Conservation (phyloP, 2,888 invertebrate genomes). For the Chymomyza caudatula region DNA sequence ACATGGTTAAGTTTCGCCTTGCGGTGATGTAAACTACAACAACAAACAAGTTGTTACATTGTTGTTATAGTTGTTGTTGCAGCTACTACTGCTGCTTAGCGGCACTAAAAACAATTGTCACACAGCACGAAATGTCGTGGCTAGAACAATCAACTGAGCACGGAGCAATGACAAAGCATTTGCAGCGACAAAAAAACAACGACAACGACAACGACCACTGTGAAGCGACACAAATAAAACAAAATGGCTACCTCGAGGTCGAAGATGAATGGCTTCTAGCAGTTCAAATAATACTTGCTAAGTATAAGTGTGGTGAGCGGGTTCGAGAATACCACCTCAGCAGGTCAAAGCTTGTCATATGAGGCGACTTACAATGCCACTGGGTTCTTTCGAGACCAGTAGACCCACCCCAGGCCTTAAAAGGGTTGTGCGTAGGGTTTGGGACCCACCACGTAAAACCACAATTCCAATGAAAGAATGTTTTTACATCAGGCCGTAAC, state of each 20-base stretch:
- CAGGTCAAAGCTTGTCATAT: too few species aligned
- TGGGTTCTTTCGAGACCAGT: too few species aligned
- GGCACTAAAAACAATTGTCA: conserved; percentile 48
- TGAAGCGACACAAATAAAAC: conserved; percentile 22
- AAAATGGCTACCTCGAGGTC: conserved; percentile 62
- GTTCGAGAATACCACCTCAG: neutral
- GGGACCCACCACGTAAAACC: too few species aligned
- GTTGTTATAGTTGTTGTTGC: conserved; percentile 12
- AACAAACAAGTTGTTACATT: conserved; percentile 4
- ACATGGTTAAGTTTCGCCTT: conserved; percentile 63
- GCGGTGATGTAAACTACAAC: conserved; percentile 44
- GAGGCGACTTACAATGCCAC: too few species aligned
- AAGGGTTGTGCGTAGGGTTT: too few species aligned
- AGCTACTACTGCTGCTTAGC: conserved; percentile 12
- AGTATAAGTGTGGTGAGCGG: conserved; percentile 6
- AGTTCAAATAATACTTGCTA: neutral
- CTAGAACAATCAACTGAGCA: conserved; percentile 27
- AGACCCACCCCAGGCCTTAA: too few species aligned
- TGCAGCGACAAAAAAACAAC: conserved; percentile 19
- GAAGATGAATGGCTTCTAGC: conserved; percentile 31
- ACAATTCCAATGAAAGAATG: too few species aligned
- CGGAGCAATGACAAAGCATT: neutral
- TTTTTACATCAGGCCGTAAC: too few species aligned
- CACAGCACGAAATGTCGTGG: conserved; percentile 48
- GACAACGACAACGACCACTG: conserved; percentile 17